Percentiles rank a stretch among this genome's conserved stretches.
These are phyloP conservation scores for Rhabdomys pumilio DNA, from an alignment of 2,797 vertebrate species.

Conservation along the genomic window DNA sequence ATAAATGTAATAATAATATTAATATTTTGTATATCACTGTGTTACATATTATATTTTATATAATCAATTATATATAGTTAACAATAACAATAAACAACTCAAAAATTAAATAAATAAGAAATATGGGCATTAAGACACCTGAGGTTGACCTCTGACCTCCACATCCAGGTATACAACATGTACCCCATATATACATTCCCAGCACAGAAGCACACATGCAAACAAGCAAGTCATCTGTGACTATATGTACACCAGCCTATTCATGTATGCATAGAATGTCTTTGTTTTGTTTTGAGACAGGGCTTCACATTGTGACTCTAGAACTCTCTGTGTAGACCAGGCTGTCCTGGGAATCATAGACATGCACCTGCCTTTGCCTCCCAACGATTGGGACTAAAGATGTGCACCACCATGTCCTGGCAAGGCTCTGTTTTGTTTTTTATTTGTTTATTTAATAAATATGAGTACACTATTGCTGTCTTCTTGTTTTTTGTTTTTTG, in stretches of 20 bases:
- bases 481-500: too few relatives aligned
- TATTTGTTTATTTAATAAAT: too few relatives aligned
- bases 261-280: background rate
- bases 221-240: background rate
- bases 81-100: too few relatives aligned
- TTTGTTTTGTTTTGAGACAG: background rate
- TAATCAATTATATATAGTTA: too few relatives aligned
- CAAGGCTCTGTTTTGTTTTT: background rate
- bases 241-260: background rate
- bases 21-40: too few relatives aligned
- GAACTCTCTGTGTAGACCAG: background rate
- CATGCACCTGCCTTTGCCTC: background rate
- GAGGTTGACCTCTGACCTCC: background rate
- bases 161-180: background rate
- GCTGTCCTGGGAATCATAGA: background rate
- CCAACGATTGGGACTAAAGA: background rate
- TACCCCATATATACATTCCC: background rate
- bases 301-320: background rate
- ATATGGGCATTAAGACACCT: background rate
- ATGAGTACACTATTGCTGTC: too few relatives aligned
- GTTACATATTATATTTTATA: too few relatives aligned
- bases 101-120: background rate
- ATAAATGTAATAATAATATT: background rate
- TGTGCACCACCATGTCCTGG: background rate
- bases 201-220: background rate